Base-by-base conservation (phyloP, 2,888 invertebrate genomes). In the Pandemis corylana region DNA sequence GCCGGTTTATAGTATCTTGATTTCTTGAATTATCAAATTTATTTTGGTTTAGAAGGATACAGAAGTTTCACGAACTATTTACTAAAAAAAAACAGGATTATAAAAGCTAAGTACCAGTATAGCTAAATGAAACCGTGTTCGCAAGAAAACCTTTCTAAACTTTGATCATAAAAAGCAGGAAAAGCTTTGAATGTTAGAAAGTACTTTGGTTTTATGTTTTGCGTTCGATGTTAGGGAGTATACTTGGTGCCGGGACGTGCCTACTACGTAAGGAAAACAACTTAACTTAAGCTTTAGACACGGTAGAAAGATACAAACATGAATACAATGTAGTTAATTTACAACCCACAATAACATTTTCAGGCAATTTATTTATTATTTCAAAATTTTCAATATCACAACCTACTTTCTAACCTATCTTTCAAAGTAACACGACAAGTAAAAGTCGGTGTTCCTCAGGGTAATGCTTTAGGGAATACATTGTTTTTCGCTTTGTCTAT, bases 91-190 rank as follows among this genome's bases (percentile, higher is more conserved):
- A 12, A 46, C 46, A 12, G 1, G 12, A 12, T 12, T 2, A 20
- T 20, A 46, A 46, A 3, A 46, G 46, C 7, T 6, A 36, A 7
- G 9, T 7, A 56, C 56, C 13, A n/a, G 5, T 5, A 7, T 13
- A 12, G 20, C 56, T 56, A 56, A 59, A 59, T 59, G 20, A 59
- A 59, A 59, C 46, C 46, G 65, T 71, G 44, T 36, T 64, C 56
- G 64, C 65, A 68, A 51, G 62, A 62, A 71, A 59, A 62, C 4
- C 67, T 72, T 53, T 64, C 46, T 10, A 49, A 69, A 69, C 49
- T 73, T 73, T 1, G 28, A 64, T 68, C 73, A 59, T 73, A 64
- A 73, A 66, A 49, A 36, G 41, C 66, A 15, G 68, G 59, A 56
- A 49, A 15, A 15, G 68, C 68, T 63, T 68, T 56, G 10, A 61